Percentiles rank a stretch among this genome's conserved stretches.
Conservation (phyloP, 1,140 invertebrate species). For the Coptotermes formosanus region DNA sequence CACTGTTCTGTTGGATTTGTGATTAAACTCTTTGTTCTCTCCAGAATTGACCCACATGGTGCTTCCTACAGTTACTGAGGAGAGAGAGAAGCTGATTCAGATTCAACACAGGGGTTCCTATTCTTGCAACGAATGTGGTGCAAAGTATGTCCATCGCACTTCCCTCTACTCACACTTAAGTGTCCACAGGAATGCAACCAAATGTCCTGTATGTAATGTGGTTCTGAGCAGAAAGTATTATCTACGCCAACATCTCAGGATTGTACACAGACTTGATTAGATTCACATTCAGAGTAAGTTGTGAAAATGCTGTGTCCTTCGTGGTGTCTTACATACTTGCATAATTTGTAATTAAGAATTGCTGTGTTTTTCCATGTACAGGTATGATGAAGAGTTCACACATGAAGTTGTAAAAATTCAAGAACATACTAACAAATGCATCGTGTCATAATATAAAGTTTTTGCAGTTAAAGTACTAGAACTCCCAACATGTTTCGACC, state of each 20-base stretch:
- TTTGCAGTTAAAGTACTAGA: too few species aligned
- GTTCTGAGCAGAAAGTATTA: slow-evolving; percentile 16
- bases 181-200: slow-evolving; percentile 11
- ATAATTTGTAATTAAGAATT: not conserved
- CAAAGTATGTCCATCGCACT: not conserved
- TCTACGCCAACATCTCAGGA: not conserved
- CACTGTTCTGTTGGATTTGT: not conserved
- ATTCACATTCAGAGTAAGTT: not conserved
- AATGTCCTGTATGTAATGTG: not conserved
- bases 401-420: too few species aligned
- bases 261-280: slow-evolving; percentile 4
- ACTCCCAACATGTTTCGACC: too few species aligned
- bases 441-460: too few species aligned
- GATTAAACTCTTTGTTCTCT: not conserved
- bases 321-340: not conserved
- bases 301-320: too few species aligned
- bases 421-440: too few species aligned
- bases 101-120: not conserved
- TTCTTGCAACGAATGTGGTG: not conserved
- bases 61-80: not conserved
- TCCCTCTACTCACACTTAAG: slow-evolving; percentile 15
- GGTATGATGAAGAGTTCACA: not conserved
- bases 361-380: not conserved
- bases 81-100: not conserved
- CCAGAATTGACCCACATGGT: slow-evolving; percentile 1